phyloP scores from a whole-genome alignment of 1,140 invertebrate species.

The Pachypeltis micranthus region DNA sequence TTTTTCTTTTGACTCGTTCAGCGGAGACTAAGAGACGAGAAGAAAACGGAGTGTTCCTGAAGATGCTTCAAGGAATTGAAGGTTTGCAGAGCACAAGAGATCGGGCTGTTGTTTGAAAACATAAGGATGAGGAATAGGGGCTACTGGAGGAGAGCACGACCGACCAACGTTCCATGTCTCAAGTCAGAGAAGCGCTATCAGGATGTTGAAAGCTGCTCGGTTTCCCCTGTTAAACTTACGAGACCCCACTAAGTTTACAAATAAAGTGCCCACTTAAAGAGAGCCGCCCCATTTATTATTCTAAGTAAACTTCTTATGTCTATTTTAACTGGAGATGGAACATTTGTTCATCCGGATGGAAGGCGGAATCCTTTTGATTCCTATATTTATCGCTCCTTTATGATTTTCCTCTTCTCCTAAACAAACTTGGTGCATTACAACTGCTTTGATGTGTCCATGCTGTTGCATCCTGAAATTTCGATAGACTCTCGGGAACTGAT shows the following conservation, averaged over 20 bases:
- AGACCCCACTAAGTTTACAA: constrained; percentile 8
- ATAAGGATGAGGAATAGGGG: no score
- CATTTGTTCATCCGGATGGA: not conserved
- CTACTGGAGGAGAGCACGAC: no score
- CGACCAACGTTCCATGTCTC: no score
- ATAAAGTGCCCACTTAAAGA: constrained; percentile 10
- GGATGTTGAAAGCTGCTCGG: not conserved
- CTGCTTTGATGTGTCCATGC: not conserved
- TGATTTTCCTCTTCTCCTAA: not conserved
- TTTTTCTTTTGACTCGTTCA: no score
- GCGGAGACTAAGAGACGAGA: no score
- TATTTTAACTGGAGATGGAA: constrained; percentile 8
- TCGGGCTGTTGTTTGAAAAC: no score
- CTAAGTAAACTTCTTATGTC: constrained; percentile 10
- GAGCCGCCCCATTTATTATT: constrained; percentile 11
- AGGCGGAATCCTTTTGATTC: not conserved
- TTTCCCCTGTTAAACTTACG: not conserved
- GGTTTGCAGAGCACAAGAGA: no score
- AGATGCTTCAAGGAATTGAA: no score
- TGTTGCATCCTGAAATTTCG: not conserved
- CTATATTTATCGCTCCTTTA: not conserved
- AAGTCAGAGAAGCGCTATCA: not conserved
- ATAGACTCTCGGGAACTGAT: no score
- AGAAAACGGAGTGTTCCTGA: no score
- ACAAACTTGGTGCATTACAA: not conserved